Evolutionary conservation across 2,113 vertebrate genomes (phyloP).

Genomic region (Epinephelus fuscoguttatus): DNA sequence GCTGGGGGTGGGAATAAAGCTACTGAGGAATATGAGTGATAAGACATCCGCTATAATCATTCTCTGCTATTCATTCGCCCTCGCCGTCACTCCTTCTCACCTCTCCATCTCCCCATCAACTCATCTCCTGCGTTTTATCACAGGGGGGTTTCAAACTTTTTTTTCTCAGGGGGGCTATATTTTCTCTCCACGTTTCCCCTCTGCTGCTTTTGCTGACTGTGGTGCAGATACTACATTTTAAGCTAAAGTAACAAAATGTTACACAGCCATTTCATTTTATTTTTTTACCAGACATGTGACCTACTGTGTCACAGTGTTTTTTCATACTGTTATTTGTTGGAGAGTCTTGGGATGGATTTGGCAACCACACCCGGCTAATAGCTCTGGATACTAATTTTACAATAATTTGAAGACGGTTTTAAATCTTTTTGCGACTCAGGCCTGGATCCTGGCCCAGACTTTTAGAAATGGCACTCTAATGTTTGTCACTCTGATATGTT

Average conservation of each 20-base stretch:
- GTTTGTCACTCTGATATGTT: conserved; percentile 39
- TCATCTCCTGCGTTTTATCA: conserved; percentile 62
- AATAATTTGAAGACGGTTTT: conserved; percentile 60
- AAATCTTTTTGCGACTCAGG: conserved; percentile 50
- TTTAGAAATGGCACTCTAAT: conserved; percentile 51
- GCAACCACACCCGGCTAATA: conserved; percentile 37
- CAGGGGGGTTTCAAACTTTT: conserved; percentile 23
- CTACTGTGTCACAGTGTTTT: conserved; percentile 24
- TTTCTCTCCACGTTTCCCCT: conserved; percentile 53
- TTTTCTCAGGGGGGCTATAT: conserved; percentile 38
- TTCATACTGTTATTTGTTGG: conserved; percentile 16
- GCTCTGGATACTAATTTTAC: conserved; percentile 52
- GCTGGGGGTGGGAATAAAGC: conserved; percentile 49
- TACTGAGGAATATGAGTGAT: conserved; percentile 67
- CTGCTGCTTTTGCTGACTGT: conserved; percentile 61
- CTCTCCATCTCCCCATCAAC: conserved; percentile 62
- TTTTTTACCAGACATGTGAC: conserved; percentile 29
- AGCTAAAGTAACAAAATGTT: conserved; percentile 63
- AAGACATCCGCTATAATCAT: conserved; percentile 61
- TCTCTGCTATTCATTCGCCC: conserved; percentile 52
- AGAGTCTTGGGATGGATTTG: conserved; percentile 28
- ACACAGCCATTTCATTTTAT: conserved; percentile 16
- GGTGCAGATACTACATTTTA: conserved; percentile 52
- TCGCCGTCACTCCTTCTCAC: conserved; percentile 38
- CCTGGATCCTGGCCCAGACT: conserved; percentile 40